Evolutionary conservation across 2,113 vertebrate genomes (phyloP).

Genomic region (Calonectris borealis): DNA sequence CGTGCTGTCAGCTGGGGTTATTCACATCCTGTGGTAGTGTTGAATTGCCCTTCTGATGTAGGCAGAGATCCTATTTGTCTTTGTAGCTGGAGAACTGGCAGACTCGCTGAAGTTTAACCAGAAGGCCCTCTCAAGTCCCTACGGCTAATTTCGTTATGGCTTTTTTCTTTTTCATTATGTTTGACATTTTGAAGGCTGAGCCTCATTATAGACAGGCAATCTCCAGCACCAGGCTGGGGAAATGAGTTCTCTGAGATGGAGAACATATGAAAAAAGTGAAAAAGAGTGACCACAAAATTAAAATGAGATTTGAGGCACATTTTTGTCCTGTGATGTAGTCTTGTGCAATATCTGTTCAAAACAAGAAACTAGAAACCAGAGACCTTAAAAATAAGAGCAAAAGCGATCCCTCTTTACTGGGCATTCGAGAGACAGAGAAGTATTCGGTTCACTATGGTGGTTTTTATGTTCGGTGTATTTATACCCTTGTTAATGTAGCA

Average conservation of each 20-base stretch:
- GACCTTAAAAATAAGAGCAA: not conserved
- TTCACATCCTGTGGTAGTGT: not conserved
- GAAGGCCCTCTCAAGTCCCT: not conserved
- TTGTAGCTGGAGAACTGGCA: not conserved
- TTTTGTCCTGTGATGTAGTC: not conserved
- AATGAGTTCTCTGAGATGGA: constrained; percentile 11
- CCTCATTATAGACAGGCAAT: constrained; percentile 3
- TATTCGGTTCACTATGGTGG: not conserved
- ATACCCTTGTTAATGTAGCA: not conserved
- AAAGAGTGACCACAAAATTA: not conserved
- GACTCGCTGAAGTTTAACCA: not conserved
- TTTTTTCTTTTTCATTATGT: constrained; percentile 3
- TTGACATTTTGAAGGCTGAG: constrained; percentile 53
- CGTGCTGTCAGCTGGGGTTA: not conserved
- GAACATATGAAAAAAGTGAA: not conserved
- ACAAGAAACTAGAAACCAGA: not conserved
- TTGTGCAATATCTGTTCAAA: not conserved
- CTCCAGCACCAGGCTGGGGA: not conserved
- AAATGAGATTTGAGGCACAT: not conserved
- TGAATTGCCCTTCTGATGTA: not conserved
- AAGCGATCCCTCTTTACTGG: not conserved
- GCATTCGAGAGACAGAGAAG: not conserved
- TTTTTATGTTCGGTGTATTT: not conserved
- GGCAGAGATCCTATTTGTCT: not conserved
- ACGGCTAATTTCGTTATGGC: not conserved